Conservation (phyloP, 2,888 invertebrate species). For the Ormyrus labotus region DNA sequence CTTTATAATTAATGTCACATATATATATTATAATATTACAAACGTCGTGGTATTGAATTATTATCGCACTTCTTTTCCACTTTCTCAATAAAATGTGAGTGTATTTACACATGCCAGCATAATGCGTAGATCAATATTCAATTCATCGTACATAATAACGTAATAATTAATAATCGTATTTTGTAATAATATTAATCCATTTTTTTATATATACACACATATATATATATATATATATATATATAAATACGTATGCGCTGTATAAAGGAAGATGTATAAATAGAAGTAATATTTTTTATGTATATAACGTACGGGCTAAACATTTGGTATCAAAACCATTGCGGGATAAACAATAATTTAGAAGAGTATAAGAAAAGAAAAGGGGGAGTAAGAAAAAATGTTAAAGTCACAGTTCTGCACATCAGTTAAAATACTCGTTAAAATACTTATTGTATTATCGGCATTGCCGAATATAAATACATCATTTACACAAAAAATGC, state of each 20-base stretch:
- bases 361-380: slow-evolving; percentile 43
- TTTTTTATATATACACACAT: slow-evolving; percentile 50
- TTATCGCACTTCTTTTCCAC: slow-evolving; percentile 51
- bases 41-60: slow-evolving; percentile 63
- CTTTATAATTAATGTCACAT: slow-evolving; percentile 62
- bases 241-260: slow-evolving; percentile 61
- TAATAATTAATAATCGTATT: slow-evolving; percentile 26
- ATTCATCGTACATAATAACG: slow-evolving; percentile 2
- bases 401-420: slow-evolving; percentile 4
- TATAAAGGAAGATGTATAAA: slow-evolving; percentile 68
- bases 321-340: slow-evolving; percentile 73
- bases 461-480: slow-evolving; percentile 18
- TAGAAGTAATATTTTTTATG: slow-evolving; percentile 61
- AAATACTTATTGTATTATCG: slow-evolving; percentile 39
- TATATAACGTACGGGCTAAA: slow-evolving; percentile 66
- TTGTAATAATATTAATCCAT: slow-evolving; percentile 50
- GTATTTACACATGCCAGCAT: slow-evolving; percentile 61
- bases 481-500: slow-evolving; percentile 7
- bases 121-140: slow-evolving; percentile 18
- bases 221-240: slow-evolving; percentile 59
- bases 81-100: slow-evolving; percentile 34
- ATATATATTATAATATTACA: slow-evolving; percentile 62
- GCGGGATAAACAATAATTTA: slow-evolving; percentile 57
- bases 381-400: not conserved
- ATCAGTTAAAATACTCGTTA: slow-evolving; percentile 46